Base-by-base conservation (phyloP, 2,113 vertebrate genomes). In the Sturnira hondurensis region DNA sequence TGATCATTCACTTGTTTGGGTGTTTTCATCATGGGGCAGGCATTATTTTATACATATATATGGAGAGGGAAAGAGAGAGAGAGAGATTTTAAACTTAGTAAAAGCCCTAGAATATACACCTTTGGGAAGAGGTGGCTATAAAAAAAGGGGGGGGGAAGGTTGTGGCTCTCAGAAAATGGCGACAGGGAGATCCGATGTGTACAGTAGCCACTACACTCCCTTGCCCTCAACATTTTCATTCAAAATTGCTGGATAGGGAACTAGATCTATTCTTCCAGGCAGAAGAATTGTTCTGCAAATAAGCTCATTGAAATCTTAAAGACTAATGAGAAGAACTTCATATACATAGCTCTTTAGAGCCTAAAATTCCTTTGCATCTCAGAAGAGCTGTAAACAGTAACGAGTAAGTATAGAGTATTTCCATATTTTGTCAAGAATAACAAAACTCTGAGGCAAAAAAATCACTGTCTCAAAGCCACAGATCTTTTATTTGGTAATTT, bases 201-300 rank as follows among this genome's bases (percentile, higher is more conserved):
- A 13, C 11, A 70, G 17, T 5, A 47, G 5, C 2, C 7, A 24
- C 24, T 15, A 0, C 1, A 45, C 0, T 4, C 1, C 1, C 24
- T 22, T n/a, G 2, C 2, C 4, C 33, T 28, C 36, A 8, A 4
- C 12, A 1, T 26, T 19, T 74, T 54, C 33, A 28, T 54, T 20
- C 0, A 4, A 85, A 71, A 96, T 5, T 5, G 22, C 9, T n/a
- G 10, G 19, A 20, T 17, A 9, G 1, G 19, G 61, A 17, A 38
- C 6, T 73, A 31, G 24, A 58, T n/a, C 3, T 6, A 89, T 50
- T 45, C 4, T 81, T 65, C 65, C 17, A 56, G 3, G 15, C 5
- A 31, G 14, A 54, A 31, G 14, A 70, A 47, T 6, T 83, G 3
- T 26, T 84, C 26, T 68, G 74, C 3, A 74, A 11, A 38, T 41